phyloP scores from a whole-genome alignment of 2,888 invertebrate species.

The Exocentrus adspersus region DNA sequence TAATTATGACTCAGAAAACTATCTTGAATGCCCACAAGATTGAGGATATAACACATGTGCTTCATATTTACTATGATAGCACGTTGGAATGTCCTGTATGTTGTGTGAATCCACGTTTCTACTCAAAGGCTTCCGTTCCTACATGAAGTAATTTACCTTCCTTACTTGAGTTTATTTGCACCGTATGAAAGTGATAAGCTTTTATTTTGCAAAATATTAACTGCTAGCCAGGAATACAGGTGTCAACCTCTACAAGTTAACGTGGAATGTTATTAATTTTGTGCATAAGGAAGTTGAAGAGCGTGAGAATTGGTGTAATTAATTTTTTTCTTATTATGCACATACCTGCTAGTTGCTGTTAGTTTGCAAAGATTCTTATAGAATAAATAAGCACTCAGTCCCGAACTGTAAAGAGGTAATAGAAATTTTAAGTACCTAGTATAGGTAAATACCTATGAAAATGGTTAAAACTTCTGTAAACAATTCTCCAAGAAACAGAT shows the following conservation, averaged over 20 bases:
- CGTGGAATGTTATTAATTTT: constrained; percentile 41
- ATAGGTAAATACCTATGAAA: too few species aligned
- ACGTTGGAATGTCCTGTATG: constrained; percentile 22
- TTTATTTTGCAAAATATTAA: constrained; percentile 37
- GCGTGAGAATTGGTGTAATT: constrained; percentile 46
- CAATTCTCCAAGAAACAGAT: too few species aligned
- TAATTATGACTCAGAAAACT: neutral
- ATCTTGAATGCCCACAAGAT: neutral
- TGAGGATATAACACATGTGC: neutral
- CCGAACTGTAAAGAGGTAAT: too few species aligned
- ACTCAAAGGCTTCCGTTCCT: constrained; percentile 15
- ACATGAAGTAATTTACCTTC: constrained; percentile 17
- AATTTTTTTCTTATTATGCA: constrained; percentile 28
- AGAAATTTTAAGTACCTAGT: too few species aligned
- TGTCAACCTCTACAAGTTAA: constrained; percentile 39
- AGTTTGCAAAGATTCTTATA: constrained; percentile 20
- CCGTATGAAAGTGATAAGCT: constrained; percentile 25
- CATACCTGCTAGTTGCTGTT: constrained; percentile 4
- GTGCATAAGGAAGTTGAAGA: constrained; percentile 40
- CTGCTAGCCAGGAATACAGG: constrained; percentile 40
- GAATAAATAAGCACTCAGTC: too few species aligned
- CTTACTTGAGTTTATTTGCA: constrained; percentile 17
- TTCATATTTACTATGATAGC: constrained; percentile 12
- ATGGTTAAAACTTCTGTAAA: too few species aligned
- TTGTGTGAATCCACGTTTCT: constrained; percentile 10